Percentiles rank a stretch among this genome's conserved stretches.
phyloP scores from a whole-genome alignment of 1,140 invertebrate genomes.

The Plodia interpunctella region DNA sequence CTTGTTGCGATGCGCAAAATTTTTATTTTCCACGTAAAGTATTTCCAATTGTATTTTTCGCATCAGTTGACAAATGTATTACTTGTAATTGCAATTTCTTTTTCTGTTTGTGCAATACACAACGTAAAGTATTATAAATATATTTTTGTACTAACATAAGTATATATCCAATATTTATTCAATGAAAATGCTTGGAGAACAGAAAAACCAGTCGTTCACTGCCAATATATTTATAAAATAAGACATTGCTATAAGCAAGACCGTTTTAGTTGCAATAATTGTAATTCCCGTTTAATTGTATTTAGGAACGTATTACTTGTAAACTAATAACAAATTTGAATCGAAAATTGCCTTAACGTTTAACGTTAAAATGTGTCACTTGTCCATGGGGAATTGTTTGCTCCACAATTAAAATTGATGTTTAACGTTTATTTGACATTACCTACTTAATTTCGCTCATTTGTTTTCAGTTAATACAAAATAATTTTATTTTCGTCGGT shows the following conservation, averaged over 20 bases:
- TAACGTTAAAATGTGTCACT: constrained; percentile 11
- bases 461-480: too few relatives aligned
- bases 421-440: neutral
- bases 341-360: constrained; percentile 12
- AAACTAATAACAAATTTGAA: neutral
- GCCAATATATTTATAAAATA: constrained; percentile 46
- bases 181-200: neutral
- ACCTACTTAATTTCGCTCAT: too few relatives aligned
- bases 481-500: too few relatives aligned
- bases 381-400: too few relatives aligned
- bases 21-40: too few relatives aligned
- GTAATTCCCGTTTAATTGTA: constrained; percentile 35
- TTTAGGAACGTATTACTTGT: constrained; percentile 13
- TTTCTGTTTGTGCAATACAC: constrained; percentile 3
- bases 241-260: constrained; percentile 58
- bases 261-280: constrained; percentile 58
- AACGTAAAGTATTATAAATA: constrained; percentile 10
- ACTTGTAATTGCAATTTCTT: too few relatives aligned
- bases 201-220: constrained; percentile 60
- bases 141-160: neutral
- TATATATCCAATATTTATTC: neutral
- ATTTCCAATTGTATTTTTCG: too few relatives aligned
- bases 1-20: too few relatives aligned
- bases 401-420: too few relatives aligned
- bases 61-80: too few relatives aligned